Evolutionary conservation across 1,140 invertebrate species (phyloP), one percentile per base, ranked within the genome.

Genomic region (Drosophila hydei): DNA sequence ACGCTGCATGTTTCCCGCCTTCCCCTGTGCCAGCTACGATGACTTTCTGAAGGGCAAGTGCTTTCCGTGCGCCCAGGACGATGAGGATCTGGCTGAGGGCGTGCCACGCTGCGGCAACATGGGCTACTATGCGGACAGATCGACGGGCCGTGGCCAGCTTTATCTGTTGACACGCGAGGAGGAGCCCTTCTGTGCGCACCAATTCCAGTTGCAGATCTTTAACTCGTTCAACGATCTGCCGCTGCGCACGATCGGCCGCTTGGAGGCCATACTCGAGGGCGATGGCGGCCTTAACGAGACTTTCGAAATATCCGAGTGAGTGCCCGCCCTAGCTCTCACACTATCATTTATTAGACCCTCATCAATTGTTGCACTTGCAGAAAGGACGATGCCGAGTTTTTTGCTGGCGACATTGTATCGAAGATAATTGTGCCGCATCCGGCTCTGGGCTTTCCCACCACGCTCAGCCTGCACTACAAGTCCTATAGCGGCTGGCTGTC

Each of bases 401-500:
- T 94, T 23, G 93, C 95, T 21, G 95, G 95, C 4, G 93, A 94
- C 25, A 93, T 94, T 11, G 93, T 97, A 12, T 95, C 96, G 30
- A 94, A 95, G 89, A 96, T 98, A 50, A 92, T 98, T 27, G 97
- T 98, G 0, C 96, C 97, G 1, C 97, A 98, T 93, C 97, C 97
- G 3, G 95, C 95, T 5, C 92, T 98, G 27, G 94, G 94, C 6
- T 95, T 96, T 72, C 94, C 96, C 18, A 93, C 93, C 11, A 93
- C 94, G 40, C 93, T 96, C 0, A 94, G 96, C 87, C 92, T 98
- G 5, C 94, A 96, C 51, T 98, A 98, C 92, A 96, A 95, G 1
- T 96, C 96, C 0, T 98, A 98, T 92, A 96, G 95, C 62, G 97
- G 97, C 3, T 98, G 97, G 97, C 94, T 98, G 48, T 97, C 95